Evolutionary conservation across 2,113 vertebrate species (phyloP).

Genomic region (Thermophis baileyi): DNA sequence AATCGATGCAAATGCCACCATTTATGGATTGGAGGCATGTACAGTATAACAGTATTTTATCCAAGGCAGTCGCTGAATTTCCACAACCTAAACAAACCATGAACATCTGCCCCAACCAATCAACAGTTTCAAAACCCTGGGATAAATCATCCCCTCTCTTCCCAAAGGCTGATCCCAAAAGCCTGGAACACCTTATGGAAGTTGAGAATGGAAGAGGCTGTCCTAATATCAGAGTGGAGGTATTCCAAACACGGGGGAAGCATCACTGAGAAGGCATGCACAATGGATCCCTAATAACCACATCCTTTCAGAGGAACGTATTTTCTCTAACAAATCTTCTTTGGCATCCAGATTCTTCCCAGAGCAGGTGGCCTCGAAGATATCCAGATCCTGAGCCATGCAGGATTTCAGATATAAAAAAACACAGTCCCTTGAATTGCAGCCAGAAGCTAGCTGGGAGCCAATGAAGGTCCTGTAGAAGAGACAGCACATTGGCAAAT

Average conservation of each 20-base stretch:
- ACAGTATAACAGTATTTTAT: background rate
- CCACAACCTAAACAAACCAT: background rate
- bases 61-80: background rate
- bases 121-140: background rate
- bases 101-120: background rate
- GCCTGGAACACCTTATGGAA: background rate
- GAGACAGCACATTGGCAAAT: background rate
- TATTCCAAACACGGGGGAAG: background rate
- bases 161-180: background rate
- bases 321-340: background rate
- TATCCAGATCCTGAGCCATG: background rate
- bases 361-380: background rate
- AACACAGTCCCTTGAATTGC: background rate
- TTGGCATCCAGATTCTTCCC: background rate
- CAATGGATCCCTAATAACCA: background rate
- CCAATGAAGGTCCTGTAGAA: background rate
- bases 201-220: background rate
- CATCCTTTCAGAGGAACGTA: background rate
- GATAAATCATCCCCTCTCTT: background rate
- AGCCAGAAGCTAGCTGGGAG: background rate
- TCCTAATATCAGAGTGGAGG: background rate
- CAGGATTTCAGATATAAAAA: background rate
- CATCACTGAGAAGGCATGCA: background rate
- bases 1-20: background rate
- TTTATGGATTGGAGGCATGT: background rate